Evolutionary conservation across 2,888 invertebrate genomes (phyloP), one percentile per base, ranked within the genome.

Genomic region (Microctonus brassicae): DNA sequence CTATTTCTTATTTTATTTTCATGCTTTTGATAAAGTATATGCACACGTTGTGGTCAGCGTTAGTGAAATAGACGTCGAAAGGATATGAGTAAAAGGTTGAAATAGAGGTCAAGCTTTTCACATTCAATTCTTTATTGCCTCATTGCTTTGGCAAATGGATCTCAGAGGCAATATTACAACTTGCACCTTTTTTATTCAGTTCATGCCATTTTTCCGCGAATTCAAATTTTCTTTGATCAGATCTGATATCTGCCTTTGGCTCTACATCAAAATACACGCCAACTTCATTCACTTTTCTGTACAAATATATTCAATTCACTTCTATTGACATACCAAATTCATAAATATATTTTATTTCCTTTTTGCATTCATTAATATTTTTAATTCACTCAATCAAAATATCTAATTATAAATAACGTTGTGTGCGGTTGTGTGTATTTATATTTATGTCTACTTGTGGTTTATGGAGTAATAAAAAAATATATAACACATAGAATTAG

Each of bases 61-160:
- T 29, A 29, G 47, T 53, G 24, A 52, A 64, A 33, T 33, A 64
- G 29, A 47, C n/a, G 34, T 64, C 52, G 64, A 64, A 70, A 70
- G 61, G 66, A 65, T 70, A 29, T 29, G 70, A 26, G 52, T 52
- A 47, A 29, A 33, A 60, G 34, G 65, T 60, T 65, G 60, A 64
- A 57, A 70, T 66, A 55, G n/a, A n/a, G 70, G 52, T 70, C 53
- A 53, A 66, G 70, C 70, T 70, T 70, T 70, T 70, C 70, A 70
- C 65, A 53, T 70, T 52, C 52, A 65, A 66, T 70, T 66, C 66
- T 70, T 70, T 70, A 70, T 70, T 70, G 70, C 65, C 66, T 61
- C 66, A 58, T 70, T 65, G 70, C 60, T 61, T 70, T 61, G 24
- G 33, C 58, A 66, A 65, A 65, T 70, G 66, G 65, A 70, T 70